Evolutionary conservation across 1,140 invertebrate species (phyloP).

Genomic region (Lanistes nyassanus): DNA sequence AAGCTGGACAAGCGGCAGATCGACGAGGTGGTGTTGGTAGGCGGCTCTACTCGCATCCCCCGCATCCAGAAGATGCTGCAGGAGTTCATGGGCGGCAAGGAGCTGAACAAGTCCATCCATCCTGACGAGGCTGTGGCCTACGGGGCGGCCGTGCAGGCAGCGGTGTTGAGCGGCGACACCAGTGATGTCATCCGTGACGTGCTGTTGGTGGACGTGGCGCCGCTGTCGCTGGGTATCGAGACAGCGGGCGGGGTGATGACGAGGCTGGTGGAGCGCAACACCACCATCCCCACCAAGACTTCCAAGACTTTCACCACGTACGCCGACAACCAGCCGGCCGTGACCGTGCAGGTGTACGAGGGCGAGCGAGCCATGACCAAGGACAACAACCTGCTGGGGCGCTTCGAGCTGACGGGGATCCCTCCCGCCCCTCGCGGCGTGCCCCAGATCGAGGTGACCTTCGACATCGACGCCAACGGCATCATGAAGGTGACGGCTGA

Average conservation of each 20-base stretch:
- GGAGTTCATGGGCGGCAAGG: conserved; percentile 75
- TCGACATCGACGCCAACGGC: conserved; percentile 73
- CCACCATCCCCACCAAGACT: conserved; percentile 61
- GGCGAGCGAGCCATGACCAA: conserved; percentile 90
- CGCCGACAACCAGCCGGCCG: conserved; percentile 77
- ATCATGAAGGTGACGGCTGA: conserved; percentile 69
- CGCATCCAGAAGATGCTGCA: conserved; percentile 93
- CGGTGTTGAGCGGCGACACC: conserved; percentile 59
- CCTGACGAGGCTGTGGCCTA: conserved; percentile 70
- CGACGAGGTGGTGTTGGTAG: conserved; percentile 74
- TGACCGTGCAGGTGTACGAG: conserved; percentile 78
- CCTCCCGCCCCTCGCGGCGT: conserved; percentile 91
- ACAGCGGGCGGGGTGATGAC: conserved; percentile 74
- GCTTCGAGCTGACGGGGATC: conserved; percentile 91
- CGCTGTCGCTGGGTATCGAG: conserved; percentile 67
- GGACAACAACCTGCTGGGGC: conserved; percentile 84
- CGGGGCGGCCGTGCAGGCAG: conserved; percentile 71
- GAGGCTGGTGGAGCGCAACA: conserved; percentile 69
- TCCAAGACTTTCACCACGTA: conserved; percentile 62
- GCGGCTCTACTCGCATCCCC: conserved; percentile 74
- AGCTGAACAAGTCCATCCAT: conserved; percentile 53
- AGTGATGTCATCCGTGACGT: conserved; percentile 58
- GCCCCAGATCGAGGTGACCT: conserved; percentile 78
- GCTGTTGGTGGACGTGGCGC: conserved; percentile 64
- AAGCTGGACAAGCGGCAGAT: conserved; percentile 63